A percentile compares a stretch with the other conserved stretches of the same genome.
Conservation (phyloP, 2,888 invertebrate genomes). For the Drosophila vallismaia region DNA sequence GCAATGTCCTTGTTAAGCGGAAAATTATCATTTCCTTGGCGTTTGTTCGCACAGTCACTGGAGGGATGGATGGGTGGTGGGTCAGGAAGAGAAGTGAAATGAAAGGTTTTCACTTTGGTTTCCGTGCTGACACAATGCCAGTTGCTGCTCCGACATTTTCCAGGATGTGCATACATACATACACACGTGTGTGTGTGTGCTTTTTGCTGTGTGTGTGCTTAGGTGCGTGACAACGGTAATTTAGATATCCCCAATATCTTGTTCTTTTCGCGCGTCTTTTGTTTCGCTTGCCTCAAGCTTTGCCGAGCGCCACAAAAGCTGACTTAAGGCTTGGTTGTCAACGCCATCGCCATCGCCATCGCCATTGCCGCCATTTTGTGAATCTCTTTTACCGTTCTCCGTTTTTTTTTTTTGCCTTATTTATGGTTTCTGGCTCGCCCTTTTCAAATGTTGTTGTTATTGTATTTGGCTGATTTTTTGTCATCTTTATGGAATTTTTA, state of each 20-base stretch:
- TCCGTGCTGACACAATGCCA: conserved; percentile 48
- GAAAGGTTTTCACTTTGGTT: conserved; percentile 62
- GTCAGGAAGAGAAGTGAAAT: conserved; percentile 48
- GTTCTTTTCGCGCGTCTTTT: conserved; percentile 64
- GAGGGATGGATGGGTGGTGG: conserved; percentile 14
- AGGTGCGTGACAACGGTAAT: conserved; percentile 60
- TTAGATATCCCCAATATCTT: conserved; percentile 62
- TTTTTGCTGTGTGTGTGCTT: conserved; percentile 16
- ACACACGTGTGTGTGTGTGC: conserved; percentile 6
- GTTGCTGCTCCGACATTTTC: conserved; percentile 14
- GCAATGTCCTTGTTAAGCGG: conserved; percentile 52
- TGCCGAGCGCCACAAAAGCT: conserved; percentile 38
- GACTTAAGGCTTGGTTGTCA: conserved; percentile 43
- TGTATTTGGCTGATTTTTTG: conserved; percentile 32
- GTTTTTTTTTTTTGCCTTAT: conserved; percentile 24
- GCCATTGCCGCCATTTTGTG: conserved; percentile 35
- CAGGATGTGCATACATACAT: conserved; percentile 1
- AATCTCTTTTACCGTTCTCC: background rate
- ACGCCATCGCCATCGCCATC: conserved; percentile 5
- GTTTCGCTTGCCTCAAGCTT: conserved; percentile 20
- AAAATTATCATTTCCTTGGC: conserved; percentile 72
- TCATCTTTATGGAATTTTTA: conserved; percentile 57
- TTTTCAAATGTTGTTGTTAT: conserved; percentile 15
- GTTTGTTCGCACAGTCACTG: conserved; percentile 68
- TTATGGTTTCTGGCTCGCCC: conserved; percentile 26